These are phyloP conservation scores for Pseudomyrmex cubaensis DNA, from an alignment of 1,140 invertebrate species.

Conservation along the genomic window DNA sequence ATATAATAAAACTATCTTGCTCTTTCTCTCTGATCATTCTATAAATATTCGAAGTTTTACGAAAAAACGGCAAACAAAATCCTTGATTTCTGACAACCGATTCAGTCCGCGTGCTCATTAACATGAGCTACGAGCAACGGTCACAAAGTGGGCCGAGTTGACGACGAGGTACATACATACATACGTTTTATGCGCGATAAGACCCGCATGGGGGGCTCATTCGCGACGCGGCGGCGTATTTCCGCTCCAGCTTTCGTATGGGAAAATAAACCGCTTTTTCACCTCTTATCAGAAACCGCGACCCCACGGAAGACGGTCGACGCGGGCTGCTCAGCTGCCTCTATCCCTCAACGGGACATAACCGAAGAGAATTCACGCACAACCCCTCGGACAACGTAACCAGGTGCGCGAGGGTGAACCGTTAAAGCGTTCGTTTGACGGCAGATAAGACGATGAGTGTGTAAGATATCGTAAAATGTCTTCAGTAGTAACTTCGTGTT, in stretches of 20 bases:
- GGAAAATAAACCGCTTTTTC: conserved; percentile 77
- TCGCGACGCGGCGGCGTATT: conserved; percentile 59
- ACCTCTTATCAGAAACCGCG: conserved; percentile 74
- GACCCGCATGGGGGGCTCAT: conserved; percentile 76
- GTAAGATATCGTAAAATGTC: conserved; percentile 11
- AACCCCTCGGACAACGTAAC: conserved; percentile 44
- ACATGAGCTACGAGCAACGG: conserved; percentile 52
- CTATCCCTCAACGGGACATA: conserved; percentile 44
- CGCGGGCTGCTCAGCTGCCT: conserved; percentile 75
- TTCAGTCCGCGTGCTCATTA: conserved; percentile 46
- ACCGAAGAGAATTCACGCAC: conserved; percentile 53
- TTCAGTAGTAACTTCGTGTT: background rate
- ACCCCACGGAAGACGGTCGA: conserved; percentile 58
- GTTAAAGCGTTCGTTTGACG: background rate
- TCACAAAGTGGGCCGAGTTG: conserved; percentile 72
- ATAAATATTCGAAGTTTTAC: conserved; percentile 2
- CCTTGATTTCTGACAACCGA: background rate
- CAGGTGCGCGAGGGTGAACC: conserved; percentile 28
- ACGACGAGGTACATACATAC: conserved; percentile 42
- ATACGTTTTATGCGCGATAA: conserved; percentile 75
- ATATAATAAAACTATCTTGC: background rate
- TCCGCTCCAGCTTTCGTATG: conserved; percentile 75
- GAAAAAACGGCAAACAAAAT: conserved; percentile 11
- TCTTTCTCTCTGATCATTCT: background rate
- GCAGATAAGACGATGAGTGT: conserved; percentile 12